Evolutionary conservation across 2,888 invertebrate genomes (phyloP), one percentile per base, ranked within the genome.

Genomic region (Perdita meconis): DNA sequence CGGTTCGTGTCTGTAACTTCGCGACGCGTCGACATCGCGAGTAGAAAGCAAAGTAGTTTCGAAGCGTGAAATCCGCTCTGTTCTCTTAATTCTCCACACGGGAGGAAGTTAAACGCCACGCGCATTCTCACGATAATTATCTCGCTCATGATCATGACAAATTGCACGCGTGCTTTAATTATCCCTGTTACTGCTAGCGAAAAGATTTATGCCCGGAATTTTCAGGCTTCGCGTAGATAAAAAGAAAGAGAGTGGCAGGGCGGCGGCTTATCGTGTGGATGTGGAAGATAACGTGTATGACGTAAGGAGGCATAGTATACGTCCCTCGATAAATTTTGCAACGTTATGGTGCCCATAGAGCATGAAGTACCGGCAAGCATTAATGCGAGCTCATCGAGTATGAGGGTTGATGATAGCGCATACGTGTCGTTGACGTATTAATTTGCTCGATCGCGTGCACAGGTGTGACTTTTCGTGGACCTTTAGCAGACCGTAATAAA

Each of bases 101-200:
- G 57, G 40, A 47, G 56, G 77, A 75, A 71, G 74, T 80, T 68
- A 69, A 78, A 69, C 74, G 77, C 67, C 38, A 68, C 63, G 16
- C 40, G 68, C 78, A 65, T 76, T 75, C 66, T 53, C 75, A 24
- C 19, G 59, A 63, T 53, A 47, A 56, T 57, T 66, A 68, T 82
- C 75, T 68, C 5, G 51, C 42, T 57, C 59, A 57, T 65, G 69
- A 80, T 85, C 75, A 74, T 77, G 77, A 85, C 70, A 75, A 85
- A 82, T 82, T 73, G 66, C 66, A 71, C 66, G 47, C 60, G 44
- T 60, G 13, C 59, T 85, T 83, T 83, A 74, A 83, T 85, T 85
- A 80, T 76, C 68, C 63, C 36, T 66, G n/a, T n/a, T 59, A 42
- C 42, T 56, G 57, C 69, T 76, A 81, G 79, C 30, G 30, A 30